Conservation (phyloP, 2,888 invertebrate species). For the Trachelus stipa region DNA sequence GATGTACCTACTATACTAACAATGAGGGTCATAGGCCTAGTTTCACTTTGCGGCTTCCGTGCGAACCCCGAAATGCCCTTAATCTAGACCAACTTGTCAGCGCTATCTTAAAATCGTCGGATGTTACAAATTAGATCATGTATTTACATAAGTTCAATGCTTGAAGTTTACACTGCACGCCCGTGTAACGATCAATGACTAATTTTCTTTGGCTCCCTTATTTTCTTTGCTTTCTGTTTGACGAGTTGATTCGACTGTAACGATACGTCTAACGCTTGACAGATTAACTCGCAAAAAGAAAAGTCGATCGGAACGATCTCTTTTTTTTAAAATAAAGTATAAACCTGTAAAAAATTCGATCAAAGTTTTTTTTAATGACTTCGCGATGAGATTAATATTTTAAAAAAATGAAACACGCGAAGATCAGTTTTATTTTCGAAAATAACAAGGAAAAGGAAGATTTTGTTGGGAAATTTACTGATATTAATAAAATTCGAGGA, state of each 20-base stretch:
- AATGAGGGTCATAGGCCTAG: slow-evolving; percentile 43
- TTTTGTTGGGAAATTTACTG: not conserved
- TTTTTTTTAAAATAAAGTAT: not conserved
- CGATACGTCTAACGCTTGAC: not conserved
- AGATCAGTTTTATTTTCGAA: not conserved
- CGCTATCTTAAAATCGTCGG: slow-evolving; percentile 33
- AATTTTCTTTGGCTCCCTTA: not conserved
- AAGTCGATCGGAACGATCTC: not conserved
- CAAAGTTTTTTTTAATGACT: not conserved
- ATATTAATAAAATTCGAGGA: not conserved
- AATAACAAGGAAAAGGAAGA: not conserved
- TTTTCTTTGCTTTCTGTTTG: not conserved
- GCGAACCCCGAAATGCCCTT: slow-evolving; percentile 27
- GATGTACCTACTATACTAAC: slow-evolving; percentile 46
- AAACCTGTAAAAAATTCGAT: not conserved
- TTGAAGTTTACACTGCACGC: not conserved
- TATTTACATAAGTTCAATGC: not conserved
- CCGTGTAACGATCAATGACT: not conserved
- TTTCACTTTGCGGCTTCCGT: slow-evolving; percentile 30
- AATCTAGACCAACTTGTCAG: slow-evolving; percentile 48
- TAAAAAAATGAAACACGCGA: not conserved
- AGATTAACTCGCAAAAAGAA: not conserved
- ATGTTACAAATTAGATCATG: not conserved
- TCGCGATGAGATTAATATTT: not conserved
- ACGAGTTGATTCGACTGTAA: not conserved